Evolutionary conservation across 2,888 invertebrate species (phyloP).

Genomic region (Smittia sp.): DNA sequence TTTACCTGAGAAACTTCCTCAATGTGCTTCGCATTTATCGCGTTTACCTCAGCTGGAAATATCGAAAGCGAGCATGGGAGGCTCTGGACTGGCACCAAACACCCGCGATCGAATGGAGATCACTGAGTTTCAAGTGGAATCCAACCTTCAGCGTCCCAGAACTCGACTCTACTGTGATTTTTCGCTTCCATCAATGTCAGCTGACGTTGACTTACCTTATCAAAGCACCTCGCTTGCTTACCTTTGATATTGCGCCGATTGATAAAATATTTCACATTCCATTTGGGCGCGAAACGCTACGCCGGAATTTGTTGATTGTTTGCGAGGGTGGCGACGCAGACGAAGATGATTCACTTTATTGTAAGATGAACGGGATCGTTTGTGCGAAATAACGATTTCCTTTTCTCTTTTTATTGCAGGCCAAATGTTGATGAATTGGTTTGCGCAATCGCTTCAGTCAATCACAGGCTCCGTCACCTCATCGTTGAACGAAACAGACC

Average conservation of each 20-base stretch:
- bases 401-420: slow-evolving; percentile 59
- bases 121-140: neutral
- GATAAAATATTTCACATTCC: neutral
- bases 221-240: neutral
- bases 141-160: neutral
- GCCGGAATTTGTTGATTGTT: neutral
- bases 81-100: neutral
- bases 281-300: neutral
- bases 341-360: neutral
- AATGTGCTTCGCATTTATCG: slow-evolving; percentile 16
- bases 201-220: neutral
- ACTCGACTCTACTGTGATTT: neutral
- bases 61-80: neutral
- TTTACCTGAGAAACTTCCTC: slow-evolving; percentile 24
- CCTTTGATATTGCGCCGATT: neutral
- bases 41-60: slow-evolving; percentile 3
- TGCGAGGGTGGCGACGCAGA: neutral
- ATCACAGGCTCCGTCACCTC: slow-evolving; percentile 50
- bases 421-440: slow-evolving; percentile 89
- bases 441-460: slow-evolving; percentile 67
- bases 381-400: neutral
- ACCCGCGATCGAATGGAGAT: slow-evolving; percentile 21
- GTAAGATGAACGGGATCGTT: neutral
- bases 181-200: slow-evolving; percentile 11
- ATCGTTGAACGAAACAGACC: slow-evolving; percentile 67